Evolutionary conservation across 2,797 vertebrate genomes (phyloP).

Genomic region (Sebastes goodei): DNA sequence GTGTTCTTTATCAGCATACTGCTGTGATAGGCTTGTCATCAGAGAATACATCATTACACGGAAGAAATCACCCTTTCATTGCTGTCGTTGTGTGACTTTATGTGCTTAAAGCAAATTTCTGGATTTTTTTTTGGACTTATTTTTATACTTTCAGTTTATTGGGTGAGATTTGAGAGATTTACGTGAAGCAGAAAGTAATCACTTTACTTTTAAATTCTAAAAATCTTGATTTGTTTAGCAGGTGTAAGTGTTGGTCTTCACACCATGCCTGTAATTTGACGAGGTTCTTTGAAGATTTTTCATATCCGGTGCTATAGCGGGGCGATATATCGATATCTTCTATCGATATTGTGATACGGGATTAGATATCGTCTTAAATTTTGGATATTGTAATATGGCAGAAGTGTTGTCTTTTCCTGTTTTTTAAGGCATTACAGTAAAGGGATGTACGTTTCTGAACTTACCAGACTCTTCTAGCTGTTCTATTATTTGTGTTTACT

Average conservation of each 20-base stretch:
- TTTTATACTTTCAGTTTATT: not conserved
- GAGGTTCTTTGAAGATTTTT: not conserved
- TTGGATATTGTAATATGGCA: no score
- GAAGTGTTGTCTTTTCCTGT: no score
- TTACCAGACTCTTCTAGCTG: no score
- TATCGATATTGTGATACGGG: no score
- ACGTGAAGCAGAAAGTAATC: not conserved
- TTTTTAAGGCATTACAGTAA: no score
- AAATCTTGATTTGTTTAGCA: not conserved
- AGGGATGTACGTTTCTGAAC: fast-evolving
- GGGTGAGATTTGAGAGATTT: not conserved
- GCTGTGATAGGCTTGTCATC: constrained; percentile 48
- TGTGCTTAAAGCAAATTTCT: not conserved
- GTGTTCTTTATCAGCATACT: constrained; percentile 61
- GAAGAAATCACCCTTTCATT: constrained; percentile 8
- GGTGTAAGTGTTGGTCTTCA: fast-evolving
- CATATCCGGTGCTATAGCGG: not conserved
- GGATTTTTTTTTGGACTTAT: not conserved
- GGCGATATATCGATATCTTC: no score
- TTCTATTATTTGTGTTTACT: no score
- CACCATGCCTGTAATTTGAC: not conserved
- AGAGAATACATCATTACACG: constrained; percentile 26
- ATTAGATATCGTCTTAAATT: no score
- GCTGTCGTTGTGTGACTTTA: not conserved
- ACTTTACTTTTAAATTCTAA: not conserved